A percentile compares a stretch with the other conserved stretches of the same genome.
phyloP scores from a whole-genome alignment of 2,797 vertebrate genomes.

The Enteromius mattozi region DNA sequence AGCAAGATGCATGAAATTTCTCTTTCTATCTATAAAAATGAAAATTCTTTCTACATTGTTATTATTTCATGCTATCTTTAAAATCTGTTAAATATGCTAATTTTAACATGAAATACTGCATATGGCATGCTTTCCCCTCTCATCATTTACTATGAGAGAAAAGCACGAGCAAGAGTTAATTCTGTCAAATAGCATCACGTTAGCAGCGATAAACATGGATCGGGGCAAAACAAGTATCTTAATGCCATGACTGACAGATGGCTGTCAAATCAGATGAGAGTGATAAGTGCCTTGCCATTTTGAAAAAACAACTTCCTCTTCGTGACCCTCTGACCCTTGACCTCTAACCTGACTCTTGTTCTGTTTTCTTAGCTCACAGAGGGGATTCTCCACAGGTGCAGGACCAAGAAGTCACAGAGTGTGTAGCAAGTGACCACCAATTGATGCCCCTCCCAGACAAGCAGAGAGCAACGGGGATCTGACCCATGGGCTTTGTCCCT shows the following conservation, averaged over 20 bases:
- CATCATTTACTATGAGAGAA: neutral
- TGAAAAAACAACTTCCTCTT: slow-evolving; percentile 91
- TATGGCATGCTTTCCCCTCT: neutral
- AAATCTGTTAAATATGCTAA: neutral
- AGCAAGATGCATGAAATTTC: neutral
- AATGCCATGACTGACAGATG: slow-evolving; percentile 89
- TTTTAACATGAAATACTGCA: neutral
- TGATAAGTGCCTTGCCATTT: slow-evolving; percentile 90
- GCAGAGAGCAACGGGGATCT: slow-evolving; percentile 76
- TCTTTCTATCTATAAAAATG: neutral
- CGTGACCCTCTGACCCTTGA: slow-evolving; percentile 85
- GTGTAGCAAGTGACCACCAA: slow-evolving; percentile 75
- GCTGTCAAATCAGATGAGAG: slow-evolving; percentile 92
- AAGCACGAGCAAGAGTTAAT: slow-evolving; percentile 12
- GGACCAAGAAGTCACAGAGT: slow-evolving; percentile 78
- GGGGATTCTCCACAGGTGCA: slow-evolving; percentile 87
- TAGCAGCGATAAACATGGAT: slow-evolving; percentile 39
- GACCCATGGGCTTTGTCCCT: slow-evolving; percentile 71
- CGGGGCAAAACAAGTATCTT: slow-evolving; percentile 52
- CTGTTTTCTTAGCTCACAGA: slow-evolving; percentile 83
- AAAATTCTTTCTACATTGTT: neutral
- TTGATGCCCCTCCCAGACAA: slow-evolving; percentile 78
- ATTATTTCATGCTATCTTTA: neutral
- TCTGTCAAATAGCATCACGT: slow-evolving; percentile 35
- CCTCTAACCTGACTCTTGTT: slow-evolving; percentile 89